Evolutionary conservation across 2,113 vertebrate species (phyloP).

Genomic region (Anoplopoma fimbria): DNA sequence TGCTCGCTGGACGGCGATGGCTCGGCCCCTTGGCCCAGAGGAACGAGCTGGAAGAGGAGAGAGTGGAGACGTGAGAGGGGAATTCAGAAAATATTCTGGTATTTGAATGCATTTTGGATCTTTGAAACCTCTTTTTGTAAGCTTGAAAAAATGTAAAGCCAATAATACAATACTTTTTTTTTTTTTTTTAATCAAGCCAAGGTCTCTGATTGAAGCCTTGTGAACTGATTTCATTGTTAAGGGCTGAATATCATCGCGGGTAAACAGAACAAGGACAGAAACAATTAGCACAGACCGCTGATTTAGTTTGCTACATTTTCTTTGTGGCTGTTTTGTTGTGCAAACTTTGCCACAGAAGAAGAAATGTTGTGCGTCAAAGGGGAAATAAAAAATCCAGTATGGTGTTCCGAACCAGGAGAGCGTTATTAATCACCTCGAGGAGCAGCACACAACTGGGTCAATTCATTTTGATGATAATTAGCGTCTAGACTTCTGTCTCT

Average conservation of each 20-base stretch:
- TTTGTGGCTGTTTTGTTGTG: conserved; percentile 3
- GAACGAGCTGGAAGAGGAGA: conserved; percentile 39
- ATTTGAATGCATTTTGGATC: neutral
- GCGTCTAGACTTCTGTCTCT: conserved; percentile 68
- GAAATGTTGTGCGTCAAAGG: neutral
- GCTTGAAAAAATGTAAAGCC: neutral
- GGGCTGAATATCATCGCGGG: neutral
- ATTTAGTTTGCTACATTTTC: neutral
- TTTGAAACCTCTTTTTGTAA: no score
- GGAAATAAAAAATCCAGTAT: conserved; percentile 1
- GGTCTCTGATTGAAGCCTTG: neutral
- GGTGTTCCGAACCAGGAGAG: conserved; percentile 18
- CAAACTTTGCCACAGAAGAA: neutral
- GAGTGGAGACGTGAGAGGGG: no score
- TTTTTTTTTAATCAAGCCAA: neutral
- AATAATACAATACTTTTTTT: neutral
- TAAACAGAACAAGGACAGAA: neutral
- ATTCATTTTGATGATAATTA: conserved; percentile 71
- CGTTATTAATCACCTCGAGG: conserved; percentile 40
- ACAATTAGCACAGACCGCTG: conserved; percentile 13
- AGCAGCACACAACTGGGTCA: conserved; percentile 67
- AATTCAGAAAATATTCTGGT: no score
- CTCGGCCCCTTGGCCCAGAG: conserved; percentile 15
- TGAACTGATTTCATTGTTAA: neutral
- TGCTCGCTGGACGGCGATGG: conserved; percentile 28